Base-by-base conservation (phyloP, 1,140 invertebrate genomes). In the Atta cephalotes region DNA sequence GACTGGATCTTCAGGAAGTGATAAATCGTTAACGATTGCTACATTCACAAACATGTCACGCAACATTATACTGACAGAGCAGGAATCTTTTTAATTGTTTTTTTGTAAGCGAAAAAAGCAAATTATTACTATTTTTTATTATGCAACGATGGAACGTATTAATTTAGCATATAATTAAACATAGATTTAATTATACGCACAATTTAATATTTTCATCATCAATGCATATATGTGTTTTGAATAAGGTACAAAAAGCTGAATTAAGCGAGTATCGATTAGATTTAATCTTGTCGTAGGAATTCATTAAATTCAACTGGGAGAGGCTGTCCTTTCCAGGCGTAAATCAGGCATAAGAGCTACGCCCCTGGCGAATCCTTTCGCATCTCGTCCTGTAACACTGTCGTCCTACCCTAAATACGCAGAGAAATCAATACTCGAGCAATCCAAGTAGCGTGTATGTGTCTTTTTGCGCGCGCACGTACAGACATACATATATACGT, bases 371-470 rank as follows among this genome's bases (percentile, higher is more conserved):
- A 82, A 82, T 85, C 80, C 77, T 92, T 89, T 65, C 62, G 56
- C 14, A 82, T 63, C 68, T 62, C 56, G 79, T 86, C 82, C 87
- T 74, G 80, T 92, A 87, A 92, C 88, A 91, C 87, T 91, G 90
- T 89, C 91, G 91, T 91, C 89, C 91, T 92, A 92, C 92, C 92
- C 91, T 81, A 92, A 92, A 92, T 92, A 90, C 82, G 51, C 72
- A 53, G 76, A 58, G 87, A 92, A 92, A 92, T 92, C 92, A 92
- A 92, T 92, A 92, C 82, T 25, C 14, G 56, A 14, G 53, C 53
- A 18, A 14, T 14, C 45, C 62, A 39, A 25, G 49, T 25, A 28
- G 58, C 21, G 70, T 79, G 77, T 51, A 78, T 53, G 76, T 66
- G 53, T 77, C 16, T 31, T 21, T 45, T 39, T 49, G 14, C 7